Evolutionary conservation across 2,797 vertebrate species (phyloP).

Genomic region (Arctocebus calabarensis): DNA sequence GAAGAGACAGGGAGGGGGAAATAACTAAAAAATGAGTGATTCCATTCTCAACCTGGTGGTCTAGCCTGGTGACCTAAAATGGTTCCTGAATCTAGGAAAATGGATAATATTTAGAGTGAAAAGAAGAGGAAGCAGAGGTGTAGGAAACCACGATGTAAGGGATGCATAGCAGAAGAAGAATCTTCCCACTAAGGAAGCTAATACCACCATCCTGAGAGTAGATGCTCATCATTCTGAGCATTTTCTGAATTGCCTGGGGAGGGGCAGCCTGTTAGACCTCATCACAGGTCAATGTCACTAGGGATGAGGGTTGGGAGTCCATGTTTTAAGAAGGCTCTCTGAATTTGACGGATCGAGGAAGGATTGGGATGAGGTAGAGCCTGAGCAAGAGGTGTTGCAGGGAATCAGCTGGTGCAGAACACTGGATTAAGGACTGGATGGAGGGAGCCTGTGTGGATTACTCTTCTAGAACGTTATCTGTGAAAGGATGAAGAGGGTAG

Average conservation of each 20-base stretch:
- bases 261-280: not conserved
- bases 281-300: not conserved
- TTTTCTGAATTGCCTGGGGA: not conserved
- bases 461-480: not conserved
- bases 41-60: not conserved
- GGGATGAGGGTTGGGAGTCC: not conserved
- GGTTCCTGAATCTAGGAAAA: not conserved
- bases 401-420: not conserved
- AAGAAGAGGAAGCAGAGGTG: not conserved
- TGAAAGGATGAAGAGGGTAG: not conserved
- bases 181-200: not conserved
- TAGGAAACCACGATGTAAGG: not conserved
- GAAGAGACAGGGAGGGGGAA: not conserved
- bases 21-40: not conserved
- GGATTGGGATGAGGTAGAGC: not conserved
- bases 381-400: not conserved
- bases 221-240: not conserved
- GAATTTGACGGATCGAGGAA: not conserved
- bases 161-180: not conserved
- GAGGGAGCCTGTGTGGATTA: not conserved
- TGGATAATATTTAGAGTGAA: not conserved
- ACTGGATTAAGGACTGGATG: not conserved
- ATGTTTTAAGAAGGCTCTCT: not conserved
- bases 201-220: fast-evolving
- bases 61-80: not conserved